Conservation (phyloP, 1,140 invertebrate genomes). For the Cyclina sinensis region DNA sequence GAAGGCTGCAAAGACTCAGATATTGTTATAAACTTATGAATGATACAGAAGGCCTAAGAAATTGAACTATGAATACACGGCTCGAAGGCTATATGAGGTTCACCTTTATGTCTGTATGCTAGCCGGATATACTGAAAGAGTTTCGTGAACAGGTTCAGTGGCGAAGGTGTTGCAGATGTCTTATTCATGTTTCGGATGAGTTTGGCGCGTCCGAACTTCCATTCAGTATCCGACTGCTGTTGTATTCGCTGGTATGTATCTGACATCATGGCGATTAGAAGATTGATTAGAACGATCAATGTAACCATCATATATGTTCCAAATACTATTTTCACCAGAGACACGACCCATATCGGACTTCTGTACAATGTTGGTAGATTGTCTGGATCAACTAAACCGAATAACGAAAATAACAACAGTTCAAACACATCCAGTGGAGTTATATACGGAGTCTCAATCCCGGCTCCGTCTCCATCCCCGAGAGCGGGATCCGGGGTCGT, state of each 20-base stretch:
- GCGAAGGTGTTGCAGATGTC: slow-evolving; percentile 98
- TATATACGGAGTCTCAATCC: slow-evolving; percentile 63
- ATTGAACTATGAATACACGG: no score
- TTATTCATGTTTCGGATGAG: slow-evolving; percentile 99
- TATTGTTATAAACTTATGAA: no score
- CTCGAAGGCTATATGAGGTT: no score
- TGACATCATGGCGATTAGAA: slow-evolving; percentile 99
- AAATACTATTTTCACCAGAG: slow-evolving; percentile 91
- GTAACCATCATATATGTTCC: slow-evolving; percentile 99
- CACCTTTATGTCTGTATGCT: slow-evolving; percentile 92
- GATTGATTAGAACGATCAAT: slow-evolving; percentile 98
- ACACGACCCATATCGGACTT: slow-evolving; percentile 88
- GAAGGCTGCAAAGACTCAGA: no score
- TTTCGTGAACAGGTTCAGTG: slow-evolving; percentile 98
- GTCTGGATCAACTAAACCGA: slow-evolving; percentile 97
- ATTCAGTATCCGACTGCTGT: slow-evolving; percentile 99
- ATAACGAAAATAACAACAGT: slow-evolving; percentile 98
- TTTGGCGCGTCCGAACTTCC: slow-evolving; percentile 99
- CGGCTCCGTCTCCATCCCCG: slow-evolving; percentile 78
- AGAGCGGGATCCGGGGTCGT: slow-evolving; percentile 59
- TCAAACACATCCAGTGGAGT: slow-evolving; percentile 94
- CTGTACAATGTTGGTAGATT: slow-evolving; percentile 88
- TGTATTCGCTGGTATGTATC: slow-evolving; percentile 99
- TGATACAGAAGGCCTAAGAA: no score
- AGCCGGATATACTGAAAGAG: slow-evolving; percentile 90